These are phyloP conservation scores for Leptogaster cylindrica DNA, from an alignment of 2,888 invertebrate genomes.

Conservation along the genomic window DNA sequence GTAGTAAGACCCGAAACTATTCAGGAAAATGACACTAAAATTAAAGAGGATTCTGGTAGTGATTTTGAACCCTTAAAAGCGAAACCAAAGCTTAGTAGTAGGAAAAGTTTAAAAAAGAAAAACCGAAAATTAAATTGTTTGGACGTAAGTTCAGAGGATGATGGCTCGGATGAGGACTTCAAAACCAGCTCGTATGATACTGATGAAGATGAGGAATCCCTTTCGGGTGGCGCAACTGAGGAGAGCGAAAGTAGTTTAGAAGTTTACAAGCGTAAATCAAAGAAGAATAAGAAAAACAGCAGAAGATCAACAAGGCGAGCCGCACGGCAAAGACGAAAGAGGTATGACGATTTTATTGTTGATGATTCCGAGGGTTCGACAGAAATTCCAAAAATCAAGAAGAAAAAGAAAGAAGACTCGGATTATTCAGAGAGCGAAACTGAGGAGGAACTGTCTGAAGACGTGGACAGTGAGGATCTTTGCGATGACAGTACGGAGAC, in stretches of 20 bases:
- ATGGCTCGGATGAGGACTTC: slow-evolving; percentile 90
- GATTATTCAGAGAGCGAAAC: slow-evolving; percentile 70
- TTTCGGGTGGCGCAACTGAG: slow-evolving; percentile 65
- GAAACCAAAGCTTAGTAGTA: slow-evolving; percentile 49
- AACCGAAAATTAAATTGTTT: slow-evolving; percentile 79
- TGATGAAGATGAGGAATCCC: slow-evolving; percentile 67
- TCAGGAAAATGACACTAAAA: slow-evolving; percentile 47
- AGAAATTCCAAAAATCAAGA: slow-evolving; percentile 65
- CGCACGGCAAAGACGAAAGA: slow-evolving; percentile 58
- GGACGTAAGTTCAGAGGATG: slow-evolving; percentile 82
- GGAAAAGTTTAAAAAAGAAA: slow-evolving; percentile 65
- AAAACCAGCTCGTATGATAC: slow-evolving; percentile 70
- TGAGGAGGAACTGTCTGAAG: slow-evolving; percentile 62
- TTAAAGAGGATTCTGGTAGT: slow-evolving; percentile 56
- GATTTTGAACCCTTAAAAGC: slow-evolving; percentile 56
- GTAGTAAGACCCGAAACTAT: slow-evolving; percentile 52
- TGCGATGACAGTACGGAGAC: slow-evolving; percentile 60
- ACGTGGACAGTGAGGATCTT: slow-evolving; percentile 60
- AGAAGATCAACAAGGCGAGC: slow-evolving; percentile 63
- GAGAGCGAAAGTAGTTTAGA: slow-evolving; percentile 66
- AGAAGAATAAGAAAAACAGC: slow-evolving; percentile 62
- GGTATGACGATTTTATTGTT: slow-evolving; percentile 59
- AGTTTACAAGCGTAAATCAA: slow-evolving; percentile 62
- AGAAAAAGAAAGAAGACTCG: slow-evolving; percentile 62
- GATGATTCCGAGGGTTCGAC: slow-evolving; percentile 65